Conservation (phyloP, 2,888 invertebrate genomes). For the Eremobia ochroleuca region DNA sequence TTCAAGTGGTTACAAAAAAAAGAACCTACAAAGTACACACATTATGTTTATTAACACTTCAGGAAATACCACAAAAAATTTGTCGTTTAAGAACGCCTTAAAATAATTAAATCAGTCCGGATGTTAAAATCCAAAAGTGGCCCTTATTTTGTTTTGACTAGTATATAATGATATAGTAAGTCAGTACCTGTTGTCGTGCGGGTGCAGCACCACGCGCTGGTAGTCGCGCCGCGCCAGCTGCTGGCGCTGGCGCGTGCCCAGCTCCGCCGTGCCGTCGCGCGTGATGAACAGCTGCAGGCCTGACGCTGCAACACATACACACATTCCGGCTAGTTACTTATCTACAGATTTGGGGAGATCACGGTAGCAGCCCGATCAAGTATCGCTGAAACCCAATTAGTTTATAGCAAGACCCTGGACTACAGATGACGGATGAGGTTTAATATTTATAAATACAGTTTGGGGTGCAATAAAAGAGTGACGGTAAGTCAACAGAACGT, state of each 20-base stretch:
- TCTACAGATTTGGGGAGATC: neutral
- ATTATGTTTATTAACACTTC: too few relatives aligned
- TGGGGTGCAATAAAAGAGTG: neutral
- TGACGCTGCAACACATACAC: conserved; percentile 91
- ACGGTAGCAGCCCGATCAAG: neutral
- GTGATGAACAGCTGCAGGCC: conserved; percentile 97
- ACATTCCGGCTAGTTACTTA: neutral
- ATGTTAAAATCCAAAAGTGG: too few relatives aligned
- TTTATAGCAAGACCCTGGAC: neutral
- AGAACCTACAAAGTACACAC: too few relatives aligned
- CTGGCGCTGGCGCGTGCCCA: conserved; percentile 96
- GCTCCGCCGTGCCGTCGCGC: conserved; percentile 96
- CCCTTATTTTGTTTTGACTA: neutral
- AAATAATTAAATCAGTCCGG: too few relatives aligned
- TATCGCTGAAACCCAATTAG: neutral
- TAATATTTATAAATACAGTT: neutral
- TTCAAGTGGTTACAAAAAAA: too few relatives aligned
- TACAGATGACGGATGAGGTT: neutral
- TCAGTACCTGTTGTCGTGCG: conserved; percentile 83
- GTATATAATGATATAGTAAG: too few relatives aligned
- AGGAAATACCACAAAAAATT: too few relatives aligned
- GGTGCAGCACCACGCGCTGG: conserved; percentile 86
- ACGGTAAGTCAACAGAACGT: neutral
- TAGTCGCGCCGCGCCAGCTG: conserved; percentile 89
- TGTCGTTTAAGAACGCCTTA: too few relatives aligned